phyloP scores from a whole-genome alignment of 2,888 invertebrate genomes.

The Hyposoter dolosus region DNA sequence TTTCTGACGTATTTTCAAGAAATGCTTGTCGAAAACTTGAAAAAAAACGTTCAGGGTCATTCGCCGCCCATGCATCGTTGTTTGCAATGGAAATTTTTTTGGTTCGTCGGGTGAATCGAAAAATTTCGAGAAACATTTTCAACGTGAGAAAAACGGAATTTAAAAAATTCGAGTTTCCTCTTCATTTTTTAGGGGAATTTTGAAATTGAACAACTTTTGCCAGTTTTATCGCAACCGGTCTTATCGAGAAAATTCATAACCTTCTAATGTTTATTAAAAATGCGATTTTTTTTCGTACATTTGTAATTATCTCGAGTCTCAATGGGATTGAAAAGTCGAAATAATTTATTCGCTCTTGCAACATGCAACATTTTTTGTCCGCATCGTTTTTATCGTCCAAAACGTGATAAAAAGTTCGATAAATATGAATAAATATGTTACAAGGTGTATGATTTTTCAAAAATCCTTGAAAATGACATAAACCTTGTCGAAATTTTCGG shows the following conservation, averaged over 20 bases:
- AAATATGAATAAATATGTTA: slow-evolving; percentile 12
- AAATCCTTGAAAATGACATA: not conserved
- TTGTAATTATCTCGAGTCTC: not conserved
- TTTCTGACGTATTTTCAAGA: not conserved
- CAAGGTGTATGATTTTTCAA: not conserved
- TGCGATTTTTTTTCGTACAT: not conserved
- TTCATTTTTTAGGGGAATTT: no score
- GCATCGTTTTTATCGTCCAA: not conserved
- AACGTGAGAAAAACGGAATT: not conserved
- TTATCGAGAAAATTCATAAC: not conserved
- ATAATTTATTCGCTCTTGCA: slow-evolving; percentile 6
- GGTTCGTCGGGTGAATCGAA: not conserved
- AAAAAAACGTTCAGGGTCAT: not conserved
- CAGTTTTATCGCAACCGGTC: not conserved
- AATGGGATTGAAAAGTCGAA: not conserved
- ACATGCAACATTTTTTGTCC: not conserved
- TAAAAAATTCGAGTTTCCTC: no score
- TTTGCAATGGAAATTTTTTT: not conserved
- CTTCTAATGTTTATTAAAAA: not conserved
- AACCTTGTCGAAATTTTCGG: not conserved
- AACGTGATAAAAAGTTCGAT: not conserved
- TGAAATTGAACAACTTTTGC: not conserved
- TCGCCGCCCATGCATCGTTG: not conserved
- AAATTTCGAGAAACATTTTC: not conserved
- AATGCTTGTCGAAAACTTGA: not conserved